Conservation (phyloP, 2,797 vertebrate species). For the Nannoperca obscura region DNA sequence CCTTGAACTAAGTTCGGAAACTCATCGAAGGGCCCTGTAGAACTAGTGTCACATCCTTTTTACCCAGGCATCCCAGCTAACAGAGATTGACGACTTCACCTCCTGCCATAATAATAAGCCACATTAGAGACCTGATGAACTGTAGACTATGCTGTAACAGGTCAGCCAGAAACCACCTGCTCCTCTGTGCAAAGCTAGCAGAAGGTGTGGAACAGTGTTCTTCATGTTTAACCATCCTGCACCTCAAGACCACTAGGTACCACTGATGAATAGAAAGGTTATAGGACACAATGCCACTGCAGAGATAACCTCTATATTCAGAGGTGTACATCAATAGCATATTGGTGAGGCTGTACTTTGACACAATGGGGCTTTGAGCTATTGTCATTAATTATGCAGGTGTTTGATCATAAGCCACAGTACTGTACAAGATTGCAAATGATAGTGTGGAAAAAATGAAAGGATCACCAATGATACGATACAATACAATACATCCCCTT, state of each 20-base stretch:
- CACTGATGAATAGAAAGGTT: background rate
- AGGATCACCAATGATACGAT: background rate
- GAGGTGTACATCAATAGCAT: background rate
- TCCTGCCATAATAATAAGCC: conserved; percentile 21
- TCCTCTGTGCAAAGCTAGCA: background rate
- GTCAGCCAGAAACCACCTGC: conserved; percentile 3
- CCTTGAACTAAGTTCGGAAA: background rate
- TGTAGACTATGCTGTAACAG: background rate
- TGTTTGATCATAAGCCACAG: background rate
- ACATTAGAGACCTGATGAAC: conserved; percentile 30
- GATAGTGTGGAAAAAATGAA: background rate
- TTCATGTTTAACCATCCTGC: conserved; percentile 11
- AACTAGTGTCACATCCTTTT: background rate
- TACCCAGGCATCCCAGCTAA: background rate
- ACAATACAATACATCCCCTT: background rate
- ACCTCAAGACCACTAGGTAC: background rate
- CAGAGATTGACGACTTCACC: conserved; percentile 6
- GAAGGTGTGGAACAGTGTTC: conserved; percentile 6
- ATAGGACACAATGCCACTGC: background rate
- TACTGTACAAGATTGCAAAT: background rate
- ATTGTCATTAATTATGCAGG: background rate
- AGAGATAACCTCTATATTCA: background rate
- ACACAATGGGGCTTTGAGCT: background rate
- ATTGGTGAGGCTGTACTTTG: background rate
- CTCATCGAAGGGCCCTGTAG: background rate